These are phyloP conservation scores for Tokudaia tokunoshimensis DNA, from an alignment of 2,797 vertebrate species.

Conservation along the genomic window DNA sequence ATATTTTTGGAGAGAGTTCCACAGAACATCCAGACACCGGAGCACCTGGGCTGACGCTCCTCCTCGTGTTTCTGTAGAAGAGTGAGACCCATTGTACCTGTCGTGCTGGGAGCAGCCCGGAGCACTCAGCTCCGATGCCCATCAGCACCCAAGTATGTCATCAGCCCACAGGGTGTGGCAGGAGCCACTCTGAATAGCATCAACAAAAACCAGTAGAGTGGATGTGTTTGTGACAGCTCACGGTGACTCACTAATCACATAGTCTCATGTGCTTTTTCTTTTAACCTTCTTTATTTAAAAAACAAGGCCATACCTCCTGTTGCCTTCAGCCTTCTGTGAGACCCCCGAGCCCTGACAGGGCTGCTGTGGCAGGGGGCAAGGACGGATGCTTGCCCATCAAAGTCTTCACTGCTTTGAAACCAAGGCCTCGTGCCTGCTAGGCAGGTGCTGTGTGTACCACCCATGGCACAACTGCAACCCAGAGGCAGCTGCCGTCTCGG, in stretches of 20 bases:
- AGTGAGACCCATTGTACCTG: background rate
- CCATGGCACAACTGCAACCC: background rate
- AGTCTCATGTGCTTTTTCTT: conserved; percentile 70
- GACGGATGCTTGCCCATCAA: fast-evolving
- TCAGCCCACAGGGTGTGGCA: conserved; percentile 63
- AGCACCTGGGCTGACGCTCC: background rate
- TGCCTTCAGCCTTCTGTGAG: background rate
- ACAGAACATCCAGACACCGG: background rate
- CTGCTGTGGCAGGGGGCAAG: too few species aligned
- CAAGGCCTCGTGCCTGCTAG: background rate
- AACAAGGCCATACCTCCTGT: background rate
- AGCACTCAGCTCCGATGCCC: background rate
- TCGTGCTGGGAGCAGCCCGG: background rate
- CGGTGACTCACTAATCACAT: conserved; percentile 77
- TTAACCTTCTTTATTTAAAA: conserved; percentile 57
- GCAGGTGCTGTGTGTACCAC: background rate
- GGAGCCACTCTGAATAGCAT: conserved; percentile 49
- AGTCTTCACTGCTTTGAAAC: background rate
- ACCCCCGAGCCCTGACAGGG: fast-evolving
- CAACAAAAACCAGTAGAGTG: conserved; percentile 64
- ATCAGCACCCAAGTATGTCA: background rate
- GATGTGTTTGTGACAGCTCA: conserved; percentile 72
- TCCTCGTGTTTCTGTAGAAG: background rate
- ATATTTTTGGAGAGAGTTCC: background rate
- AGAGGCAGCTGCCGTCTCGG: background rate